Evolutionary conservation across 2,888 invertebrate genomes (phyloP), one percentile per base, ranked within the genome.

Genomic region (Antitype chi): DNA sequence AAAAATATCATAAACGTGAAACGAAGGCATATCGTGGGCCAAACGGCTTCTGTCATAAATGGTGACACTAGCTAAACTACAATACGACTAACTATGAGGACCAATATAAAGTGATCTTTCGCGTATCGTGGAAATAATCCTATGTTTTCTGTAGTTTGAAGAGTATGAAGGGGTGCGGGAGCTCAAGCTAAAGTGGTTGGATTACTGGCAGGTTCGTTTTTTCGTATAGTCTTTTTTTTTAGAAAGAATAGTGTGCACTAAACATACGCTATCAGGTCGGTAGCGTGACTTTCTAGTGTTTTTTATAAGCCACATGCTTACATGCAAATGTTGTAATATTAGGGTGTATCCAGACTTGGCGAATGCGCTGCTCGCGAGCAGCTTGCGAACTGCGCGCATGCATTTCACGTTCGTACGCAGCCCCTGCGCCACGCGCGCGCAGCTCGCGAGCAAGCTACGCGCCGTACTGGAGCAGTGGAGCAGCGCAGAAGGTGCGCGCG

Each of bases 41-140:
- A 89, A 90, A 90, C 88, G 86, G 76, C 88, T 87, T 78, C 82
- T 85, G 84, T 86, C 89, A 89, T 88, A 88, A 87, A 89, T 78
- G 85, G 89, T 89, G 87, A 88, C 89, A 89, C 85, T 81, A 77
- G 85, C 87, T 88, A 76, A 86, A 86, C 84, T 85, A 83, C 78
- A 85, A 88, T 71, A 78, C 80, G 71, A 76, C 83, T 74, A 83
- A 74, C 28, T 73, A 71, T 32, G 2, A 23, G 15, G 23, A 63
- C 86, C 80, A 82, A 60, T 70, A 13, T 60, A 80, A 53, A 70
- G 53, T 15, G 74, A 78, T 6, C 86, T 69, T 25, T 71, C 52
- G 7, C 9, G 1, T 25, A 13, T 28, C 17, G 6, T 25, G 11
- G 32, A 28, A 67, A 52, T 49, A 17, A 59, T 25, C 57, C 64